phyloP scores from a whole-genome alignment of 1,140 invertebrate genomes.

The Drosophila micromelanica region DNA sequence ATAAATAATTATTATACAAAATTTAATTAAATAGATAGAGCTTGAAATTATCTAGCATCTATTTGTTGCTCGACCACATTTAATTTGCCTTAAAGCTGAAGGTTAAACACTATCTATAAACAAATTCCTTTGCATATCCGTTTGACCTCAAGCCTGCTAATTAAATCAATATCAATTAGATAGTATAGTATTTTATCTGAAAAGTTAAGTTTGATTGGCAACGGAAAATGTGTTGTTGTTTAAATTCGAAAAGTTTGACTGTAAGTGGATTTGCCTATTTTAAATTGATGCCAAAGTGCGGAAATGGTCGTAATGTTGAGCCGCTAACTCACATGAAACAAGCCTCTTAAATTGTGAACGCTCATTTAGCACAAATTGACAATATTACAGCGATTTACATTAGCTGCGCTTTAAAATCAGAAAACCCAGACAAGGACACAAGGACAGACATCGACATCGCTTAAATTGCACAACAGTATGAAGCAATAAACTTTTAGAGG shows the following conservation, averaged over 20 bases:
- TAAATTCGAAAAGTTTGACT: conserved; percentile 14
- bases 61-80: too few relatives aligned
- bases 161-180: too few relatives aligned
- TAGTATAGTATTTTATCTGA: too few relatives aligned
- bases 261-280: conserved; percentile 3
- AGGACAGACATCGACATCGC: conserved; percentile 65
- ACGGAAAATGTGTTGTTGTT: background rate
- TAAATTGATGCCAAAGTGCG: background rate
- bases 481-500: conserved; percentile 82
- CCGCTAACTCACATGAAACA: conserved; percentile 9
- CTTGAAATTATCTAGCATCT: too few relatives aligned
- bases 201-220: conserved; percentile 14
- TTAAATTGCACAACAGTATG: conserved; percentile 82
- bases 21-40: too few relatives aligned
- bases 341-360: conserved; percentile 49
- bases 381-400: conserved; percentile 77
- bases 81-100: too few relatives aligned
- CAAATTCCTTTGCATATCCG: too few relatives aligned
- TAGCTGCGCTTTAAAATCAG: conserved; percentile 76
- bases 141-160: too few relatives aligned
- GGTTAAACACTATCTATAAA: too few relatives aligned
- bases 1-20: too few relatives aligned
- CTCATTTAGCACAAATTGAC: conserved; percentile 77
- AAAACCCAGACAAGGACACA: conserved; percentile 18
- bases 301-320: conserved; percentile 1